Percentiles rank a stretch among this genome's conserved stretches.
Conservation (phyloP, 2,797 vertebrate genomes). For the Anguilla obscura region DNA sequence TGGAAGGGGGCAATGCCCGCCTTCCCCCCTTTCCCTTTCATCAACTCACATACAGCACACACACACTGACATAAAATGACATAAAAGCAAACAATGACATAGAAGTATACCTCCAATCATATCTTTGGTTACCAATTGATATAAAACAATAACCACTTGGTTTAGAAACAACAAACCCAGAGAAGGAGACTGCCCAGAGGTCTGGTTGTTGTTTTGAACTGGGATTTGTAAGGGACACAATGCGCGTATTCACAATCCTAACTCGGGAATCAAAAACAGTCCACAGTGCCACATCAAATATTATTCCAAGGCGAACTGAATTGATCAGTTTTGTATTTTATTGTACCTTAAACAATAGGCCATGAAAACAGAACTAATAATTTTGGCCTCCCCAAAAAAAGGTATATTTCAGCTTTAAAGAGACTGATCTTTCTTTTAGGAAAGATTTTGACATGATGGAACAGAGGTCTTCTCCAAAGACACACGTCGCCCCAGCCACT, state of each 20-base stretch:
- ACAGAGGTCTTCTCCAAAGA: conserved; percentile 5
- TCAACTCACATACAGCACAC: background rate
- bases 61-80: background rate
- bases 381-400: background rate
- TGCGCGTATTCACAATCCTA: background rate
- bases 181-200: background rate
- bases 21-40: background rate
- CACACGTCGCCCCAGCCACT: background rate
- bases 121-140: conserved; percentile 26
- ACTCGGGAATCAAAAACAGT: background rate
- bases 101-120: background rate
- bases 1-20: too few relatives aligned
- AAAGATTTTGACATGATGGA: background rate
- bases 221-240: background rate
- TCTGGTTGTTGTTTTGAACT: background rate
- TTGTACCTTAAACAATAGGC: background rate
- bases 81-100: background rate
- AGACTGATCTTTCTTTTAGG: background rate
- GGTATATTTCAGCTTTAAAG: background rate
- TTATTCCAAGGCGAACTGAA: background rate
- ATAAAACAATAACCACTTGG: background rate
- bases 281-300: conserved; percentile 2
- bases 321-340: background rate
- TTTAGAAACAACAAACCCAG: background rate
- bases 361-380: background rate